Evolutionary conservation across 2,797 vertebrate genomes (phyloP).

Genomic region (Karalla daura): DNA sequence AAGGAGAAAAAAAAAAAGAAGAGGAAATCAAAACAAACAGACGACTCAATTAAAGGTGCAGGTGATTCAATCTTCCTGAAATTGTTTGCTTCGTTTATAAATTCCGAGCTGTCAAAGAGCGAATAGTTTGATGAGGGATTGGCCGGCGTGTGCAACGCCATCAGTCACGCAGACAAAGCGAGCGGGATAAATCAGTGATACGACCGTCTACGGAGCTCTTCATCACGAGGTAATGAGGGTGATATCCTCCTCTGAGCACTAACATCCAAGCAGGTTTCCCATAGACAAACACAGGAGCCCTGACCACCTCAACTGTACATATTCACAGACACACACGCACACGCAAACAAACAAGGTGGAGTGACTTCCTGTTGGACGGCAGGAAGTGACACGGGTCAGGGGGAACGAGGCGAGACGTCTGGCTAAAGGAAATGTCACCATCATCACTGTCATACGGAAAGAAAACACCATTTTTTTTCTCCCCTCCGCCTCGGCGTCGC

Average conservation of each 20-base stretch:
- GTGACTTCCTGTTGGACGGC: conserved; percentile 38
- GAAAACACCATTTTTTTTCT: conserved; percentile 14
- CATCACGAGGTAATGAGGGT: conserved; percentile 74
- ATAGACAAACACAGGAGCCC: conserved; percentile 52
- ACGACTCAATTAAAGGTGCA: conserved; percentile 66
- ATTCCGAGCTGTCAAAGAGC: conserved; percentile 66
- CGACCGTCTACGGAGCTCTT: conserved; percentile 78
- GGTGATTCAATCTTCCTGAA: conserved; percentile 50
- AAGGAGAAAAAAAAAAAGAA: background rate
- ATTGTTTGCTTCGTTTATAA: conserved; percentile 64
- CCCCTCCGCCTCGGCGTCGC: conserved; percentile 2
- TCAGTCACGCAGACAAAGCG: conserved; percentile 70
- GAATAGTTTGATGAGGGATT: conserved; percentile 70
- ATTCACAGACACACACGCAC: background rate
- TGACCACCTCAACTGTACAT: conserved; percentile 6
- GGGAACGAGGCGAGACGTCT: conserved; percentile 2
- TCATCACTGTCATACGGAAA: conserved; percentile 37
- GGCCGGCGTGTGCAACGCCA: conserved; percentile 59
- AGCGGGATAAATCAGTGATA: conserved; percentile 76
- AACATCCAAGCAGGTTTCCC: conserved; percentile 54
- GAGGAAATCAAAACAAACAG: conserved; percentile 16
- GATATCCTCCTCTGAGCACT: conserved; percentile 69
- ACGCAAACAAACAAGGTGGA: background rate
- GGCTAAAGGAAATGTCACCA: conserved; percentile 49
- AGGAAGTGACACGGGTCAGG: conserved; percentile 54